A percentile compares a stretch with the other conserved stretches of the same genome.
These are phyloP conservation scores for Athene noctua DNA, from an alignment of 2,113 vertebrate genomes.

Conservation along the genomic window DNA sequence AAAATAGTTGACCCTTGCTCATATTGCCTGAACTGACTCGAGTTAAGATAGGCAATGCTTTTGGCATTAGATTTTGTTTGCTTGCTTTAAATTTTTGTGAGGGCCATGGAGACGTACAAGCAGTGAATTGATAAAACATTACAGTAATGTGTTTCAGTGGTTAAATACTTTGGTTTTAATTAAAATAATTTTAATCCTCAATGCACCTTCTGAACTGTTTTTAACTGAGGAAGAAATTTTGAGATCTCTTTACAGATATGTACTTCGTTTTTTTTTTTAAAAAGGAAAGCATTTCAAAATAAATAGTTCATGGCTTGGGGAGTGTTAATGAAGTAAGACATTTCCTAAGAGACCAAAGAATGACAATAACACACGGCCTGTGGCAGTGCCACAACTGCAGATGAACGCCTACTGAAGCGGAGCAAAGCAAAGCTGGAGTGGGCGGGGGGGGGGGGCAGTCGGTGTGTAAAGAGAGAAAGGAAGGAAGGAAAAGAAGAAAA, in stretches of 20 bases:
- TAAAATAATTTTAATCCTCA: background rate
- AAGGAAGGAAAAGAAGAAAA: background rate
- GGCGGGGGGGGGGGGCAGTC: no score
- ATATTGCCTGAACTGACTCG: background rate
- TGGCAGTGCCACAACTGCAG: background rate
- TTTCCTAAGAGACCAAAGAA: background rate
- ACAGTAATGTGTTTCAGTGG: constrained; percentile 33
- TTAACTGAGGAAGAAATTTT: background rate
- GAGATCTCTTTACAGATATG: background rate
- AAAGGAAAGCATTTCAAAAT: background rate
- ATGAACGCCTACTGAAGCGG: constrained; percentile 67
- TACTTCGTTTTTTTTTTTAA: background rate
- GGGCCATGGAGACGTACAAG: background rate
- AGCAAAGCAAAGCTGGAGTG: background rate
- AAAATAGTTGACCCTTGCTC: background rate
- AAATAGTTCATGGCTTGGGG: background rate
- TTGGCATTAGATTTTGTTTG: background rate
- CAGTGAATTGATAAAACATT: constrained; percentile 34
- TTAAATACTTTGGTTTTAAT: constrained; percentile 47
- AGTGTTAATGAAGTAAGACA: background rate
- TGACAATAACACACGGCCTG: background rate
- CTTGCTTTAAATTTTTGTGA: background rate
- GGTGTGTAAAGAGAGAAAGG: no score
- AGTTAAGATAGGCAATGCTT: background rate
- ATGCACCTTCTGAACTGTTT: background rate